Conservation (phyloP, 2,797 vertebrate species). For the Thamnophis elegans region DNA sequence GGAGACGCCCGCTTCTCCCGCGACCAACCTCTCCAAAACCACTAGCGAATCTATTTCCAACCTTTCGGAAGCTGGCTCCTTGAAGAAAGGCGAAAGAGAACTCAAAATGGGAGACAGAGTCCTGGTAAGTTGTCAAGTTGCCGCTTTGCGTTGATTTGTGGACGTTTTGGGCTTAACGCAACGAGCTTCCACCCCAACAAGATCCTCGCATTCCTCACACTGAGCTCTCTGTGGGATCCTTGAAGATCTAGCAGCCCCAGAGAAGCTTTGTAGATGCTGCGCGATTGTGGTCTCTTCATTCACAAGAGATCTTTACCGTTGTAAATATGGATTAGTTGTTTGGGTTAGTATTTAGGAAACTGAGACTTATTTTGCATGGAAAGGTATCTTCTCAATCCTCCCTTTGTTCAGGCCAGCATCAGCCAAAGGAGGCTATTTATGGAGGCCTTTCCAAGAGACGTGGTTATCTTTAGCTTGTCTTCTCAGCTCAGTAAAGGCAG, state of each 20-base stretch:
- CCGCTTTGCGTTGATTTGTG: neutral
- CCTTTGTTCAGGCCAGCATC: neutral
- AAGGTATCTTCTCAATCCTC: neutral
- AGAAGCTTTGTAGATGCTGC: neutral
- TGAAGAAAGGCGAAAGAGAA: constrained; percentile 95
- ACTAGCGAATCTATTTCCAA: constrained; percentile 94
- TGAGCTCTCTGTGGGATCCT: neutral
- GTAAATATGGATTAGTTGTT: neutral
- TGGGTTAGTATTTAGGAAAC: neutral
- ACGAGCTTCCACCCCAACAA: neutral
- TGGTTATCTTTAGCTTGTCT: neutral
- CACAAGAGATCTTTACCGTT: neutral
- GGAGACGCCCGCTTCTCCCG: constrained; percentile 69
- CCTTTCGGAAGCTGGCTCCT: constrained; percentile 89
- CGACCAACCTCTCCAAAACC: constrained; percentile 85
- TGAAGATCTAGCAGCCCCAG: neutral
- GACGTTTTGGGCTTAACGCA: neutral
- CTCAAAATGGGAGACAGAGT: constrained; percentile 94
- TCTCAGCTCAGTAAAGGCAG: neutral
- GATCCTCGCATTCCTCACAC: neutral
- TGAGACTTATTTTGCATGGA: neutral
- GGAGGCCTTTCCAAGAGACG: neutral
- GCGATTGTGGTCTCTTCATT: neutral
- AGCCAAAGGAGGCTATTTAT: neutral
- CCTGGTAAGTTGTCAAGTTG: constrained; percentile 78